phyloP scores from a whole-genome alignment of 2,797 vertebrate species.

The Distichodus sexfasciatus region DNA sequence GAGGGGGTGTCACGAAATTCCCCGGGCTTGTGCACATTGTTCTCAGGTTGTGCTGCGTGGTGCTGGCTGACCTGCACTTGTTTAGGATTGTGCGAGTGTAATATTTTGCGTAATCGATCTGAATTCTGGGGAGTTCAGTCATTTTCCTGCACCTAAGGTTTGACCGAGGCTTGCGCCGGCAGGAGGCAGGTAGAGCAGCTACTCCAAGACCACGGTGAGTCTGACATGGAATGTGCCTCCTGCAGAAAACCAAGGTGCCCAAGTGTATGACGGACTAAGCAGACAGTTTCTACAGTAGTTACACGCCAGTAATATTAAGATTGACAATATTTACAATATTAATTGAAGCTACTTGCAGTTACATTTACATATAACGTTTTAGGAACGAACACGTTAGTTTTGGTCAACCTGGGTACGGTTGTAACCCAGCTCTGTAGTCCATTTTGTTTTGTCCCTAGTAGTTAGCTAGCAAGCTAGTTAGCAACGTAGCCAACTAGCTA shows the following conservation, averaged over 20 bases:
- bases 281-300: too few relatives aligned
- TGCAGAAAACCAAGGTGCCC: not conserved
- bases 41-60: conserved; percentile 39
- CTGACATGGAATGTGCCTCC: conserved; percentile 6
- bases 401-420: conserved; percentile 1
- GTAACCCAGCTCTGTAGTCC: conserved; percentile 12
- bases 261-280: too few relatives aligned
- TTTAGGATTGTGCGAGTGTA: not conserved
- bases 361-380: not conserved
- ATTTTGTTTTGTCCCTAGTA: conserved; percentile 33
- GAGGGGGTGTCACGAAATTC: conserved; percentile 41
- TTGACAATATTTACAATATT: not conserved
- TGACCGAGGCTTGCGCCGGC: not conserved
- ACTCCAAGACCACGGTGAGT: conserved; percentile 36
- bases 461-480: conserved; percentile 5
- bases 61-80: not conserved
- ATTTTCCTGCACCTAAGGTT: not conserved
- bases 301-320: not conserved
- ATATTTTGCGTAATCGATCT: not conserved
- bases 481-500: not conserved
- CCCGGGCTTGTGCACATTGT: conserved; percentile 56
- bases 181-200: conserved; percentile 12
- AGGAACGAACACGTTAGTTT: not conserved
- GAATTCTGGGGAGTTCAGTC: not conserved
- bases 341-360: not conserved